phyloP scores from a whole-genome alignment of 2,888 invertebrate genomes.

The Lysandra coridon region DNA sequence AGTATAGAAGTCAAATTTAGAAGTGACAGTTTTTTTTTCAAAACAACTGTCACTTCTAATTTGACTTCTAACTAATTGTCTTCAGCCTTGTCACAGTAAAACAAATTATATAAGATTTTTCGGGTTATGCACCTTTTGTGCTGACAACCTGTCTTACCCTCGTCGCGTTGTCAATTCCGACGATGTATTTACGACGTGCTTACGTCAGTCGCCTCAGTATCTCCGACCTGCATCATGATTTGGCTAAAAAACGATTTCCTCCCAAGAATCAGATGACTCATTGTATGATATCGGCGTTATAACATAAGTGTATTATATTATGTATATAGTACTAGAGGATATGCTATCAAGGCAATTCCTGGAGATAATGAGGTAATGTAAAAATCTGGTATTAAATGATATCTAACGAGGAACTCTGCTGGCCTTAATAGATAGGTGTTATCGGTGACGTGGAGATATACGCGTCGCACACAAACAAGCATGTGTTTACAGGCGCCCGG shows the following conservation, averaged over 20 bases:
- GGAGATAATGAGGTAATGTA: conserved; percentile 21
- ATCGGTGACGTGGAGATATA: conserved; percentile 40
- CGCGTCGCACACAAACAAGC: conserved; percentile 60
- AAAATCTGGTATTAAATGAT: conserved; percentile 36
- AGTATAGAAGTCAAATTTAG: too few relatives aligned
- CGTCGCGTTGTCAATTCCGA: not conserved
- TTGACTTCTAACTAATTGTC: not conserved
- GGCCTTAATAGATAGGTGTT: conserved; percentile 31
- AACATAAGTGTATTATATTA: not conserved
- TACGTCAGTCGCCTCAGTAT: conserved; percentile 20
- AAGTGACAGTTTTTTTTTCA: not conserved
- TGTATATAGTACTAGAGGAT: not conserved
- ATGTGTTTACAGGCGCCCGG: conserved; percentile 57
- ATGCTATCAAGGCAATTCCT: conserved; percentile 15
- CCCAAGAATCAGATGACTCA: conserved; percentile 13
- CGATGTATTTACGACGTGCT: conserved; percentile 22
- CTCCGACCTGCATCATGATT: conserved; percentile 14
- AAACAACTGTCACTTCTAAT: not conserved
- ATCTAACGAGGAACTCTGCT: conserved; percentile 56
- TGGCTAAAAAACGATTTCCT: conserved; percentile 15
- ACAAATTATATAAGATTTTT: not conserved
- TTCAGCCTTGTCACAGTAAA: not conserved
- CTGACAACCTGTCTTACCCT: conserved; percentile 10
- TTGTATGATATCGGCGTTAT: not conserved
- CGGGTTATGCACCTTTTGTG: not conserved